Base-by-base conservation (phyloP, 2,888 invertebrate species). In the Drosophila colorata region DNA sequence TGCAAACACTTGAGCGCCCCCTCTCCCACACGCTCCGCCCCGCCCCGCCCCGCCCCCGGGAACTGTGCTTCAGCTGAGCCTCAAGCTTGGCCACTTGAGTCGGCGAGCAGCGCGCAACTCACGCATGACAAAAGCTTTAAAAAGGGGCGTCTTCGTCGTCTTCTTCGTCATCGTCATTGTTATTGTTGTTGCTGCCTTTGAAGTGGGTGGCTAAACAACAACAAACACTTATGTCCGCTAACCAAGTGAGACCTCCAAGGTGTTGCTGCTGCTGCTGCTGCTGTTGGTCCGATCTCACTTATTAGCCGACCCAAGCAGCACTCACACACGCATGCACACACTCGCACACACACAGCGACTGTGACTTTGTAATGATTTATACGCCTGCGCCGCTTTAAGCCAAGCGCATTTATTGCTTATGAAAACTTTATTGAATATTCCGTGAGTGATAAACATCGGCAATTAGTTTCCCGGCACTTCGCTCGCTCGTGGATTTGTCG, bases 41-140 rank as follows among this genome's bases (percentile, higher is more conserved):
- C 28, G 2, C 7, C 11, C 25, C 4, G 4, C 11, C 25, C 4
- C 9, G 0, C 2, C 20, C 28, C 11, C 51, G 4, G 31, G 4
- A 82, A 86, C 86, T 78, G 82, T 64, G 72, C 82, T 79, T 76
- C 58, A 43, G 68, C 55, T 68, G 57, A 69, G 69, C 49, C 52
- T 40, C 70, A 38, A 58, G 59, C 70, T 58, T 65, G 71, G 43
- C 56, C 80, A 83, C 86, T 86, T 78, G 70, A 86, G 70, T n/a
- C 58, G 9, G 16, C 55, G 25, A 53, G 69, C 47, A 11, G 38
- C 35, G 53, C 38, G 48, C 68, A 61, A 44, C 67, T 73, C 72
- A 84, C 77, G 79, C 74, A 79, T 82, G 74, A 82, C 81, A 85
- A 77, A 87, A 84, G 80, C 83, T 69, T 69, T 43, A 69, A 71